Evolutionary conservation across 2,888 invertebrate genomes (phyloP), one percentile per base, ranked within the genome.

Genomic region (Agrotis segetum): DNA sequence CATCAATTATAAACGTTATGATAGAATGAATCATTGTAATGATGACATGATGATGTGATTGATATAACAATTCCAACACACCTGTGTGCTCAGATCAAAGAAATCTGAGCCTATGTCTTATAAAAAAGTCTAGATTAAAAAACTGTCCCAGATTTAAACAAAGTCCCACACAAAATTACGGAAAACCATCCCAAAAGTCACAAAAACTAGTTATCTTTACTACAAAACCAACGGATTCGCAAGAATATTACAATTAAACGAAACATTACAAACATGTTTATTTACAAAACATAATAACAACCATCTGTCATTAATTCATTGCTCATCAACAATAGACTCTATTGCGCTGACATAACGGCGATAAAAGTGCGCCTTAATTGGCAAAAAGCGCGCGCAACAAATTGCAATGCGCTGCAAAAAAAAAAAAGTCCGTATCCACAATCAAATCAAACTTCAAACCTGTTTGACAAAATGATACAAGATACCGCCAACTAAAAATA

Each of bases 401-500:
- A 67, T 0, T 29, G 56, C 74, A 78, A 55, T n/a, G 58, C 69
- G 17, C 61, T 55, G 40, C 40, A 40, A 40, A 17, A 58, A 65
- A 80, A 80, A 79, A 47, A 63, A 29, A 11, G 50, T 29, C n/a
- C 55, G 29, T 62, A 49, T 16, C 24, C 52, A 69, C 46, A 58
- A 21, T 47, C 55, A 7, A 44, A 64, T 29, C 7, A 77, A 67
- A 61, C 67, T 58, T 24, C 9, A 77, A 67, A 61, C 67, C 62
- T 11, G 71, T 64, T 77, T 58, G 50, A 44, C 58, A 53, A 19
- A 74, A 66, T 46, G 34, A 53, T 56, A 68, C 52, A 67, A 69
- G 59, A 65, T 62, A 66, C 76, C 67, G 65, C 60, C 67, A 66
- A 44, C 71, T 79, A 77, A 71, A 77, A 74, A 81, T 83, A 83